These are phyloP conservation scores for Syngnathoides biaculeatus DNA, from an alignment of 2,113 vertebrate genomes.

Conservation along the genomic window DNA sequence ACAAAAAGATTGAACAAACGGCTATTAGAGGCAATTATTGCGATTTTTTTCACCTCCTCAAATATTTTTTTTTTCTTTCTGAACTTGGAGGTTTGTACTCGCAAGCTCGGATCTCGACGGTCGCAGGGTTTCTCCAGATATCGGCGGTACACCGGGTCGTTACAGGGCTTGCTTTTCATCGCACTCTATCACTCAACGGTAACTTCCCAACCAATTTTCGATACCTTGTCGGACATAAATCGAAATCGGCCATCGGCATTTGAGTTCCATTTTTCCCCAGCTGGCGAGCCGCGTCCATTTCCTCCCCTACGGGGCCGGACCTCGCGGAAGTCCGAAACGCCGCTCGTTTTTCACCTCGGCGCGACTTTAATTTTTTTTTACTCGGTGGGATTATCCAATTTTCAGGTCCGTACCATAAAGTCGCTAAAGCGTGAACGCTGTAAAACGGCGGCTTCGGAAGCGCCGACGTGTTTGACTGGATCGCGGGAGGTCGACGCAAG, in stretches of 20 bases:
- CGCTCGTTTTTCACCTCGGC: not conserved
- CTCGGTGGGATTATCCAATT: not conserved
- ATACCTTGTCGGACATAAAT: not conserved
- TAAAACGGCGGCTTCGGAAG: not conserved
- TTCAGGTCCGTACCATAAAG: not conserved
- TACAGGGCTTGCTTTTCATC: not conserved
- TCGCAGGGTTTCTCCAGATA: not conserved
- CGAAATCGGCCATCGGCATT: not conserved
- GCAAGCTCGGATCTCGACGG: not conserved
- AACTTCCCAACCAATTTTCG: not conserved
- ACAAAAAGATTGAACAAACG: too few species aligned
- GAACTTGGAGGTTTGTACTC: too few species aligned
- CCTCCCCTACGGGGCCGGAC: not conserved
- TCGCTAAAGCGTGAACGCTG: not conserved
- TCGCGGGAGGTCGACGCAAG: conserved; percentile 36
- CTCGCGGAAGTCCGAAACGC: not conserved
- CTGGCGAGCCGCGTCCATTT: not conserved
- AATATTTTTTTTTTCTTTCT: too few species aligned
- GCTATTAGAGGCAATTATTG: too few species aligned
- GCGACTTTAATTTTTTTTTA: not conserved
- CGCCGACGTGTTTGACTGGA: conserved; percentile 5
- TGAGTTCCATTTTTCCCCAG: not conserved
- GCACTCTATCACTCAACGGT: not conserved
- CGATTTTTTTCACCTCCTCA: too few species aligned
- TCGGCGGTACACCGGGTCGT: not conserved